phyloP scores from a whole-genome alignment of 2,113 vertebrate genomes.

The Grantiella picta region DNA sequence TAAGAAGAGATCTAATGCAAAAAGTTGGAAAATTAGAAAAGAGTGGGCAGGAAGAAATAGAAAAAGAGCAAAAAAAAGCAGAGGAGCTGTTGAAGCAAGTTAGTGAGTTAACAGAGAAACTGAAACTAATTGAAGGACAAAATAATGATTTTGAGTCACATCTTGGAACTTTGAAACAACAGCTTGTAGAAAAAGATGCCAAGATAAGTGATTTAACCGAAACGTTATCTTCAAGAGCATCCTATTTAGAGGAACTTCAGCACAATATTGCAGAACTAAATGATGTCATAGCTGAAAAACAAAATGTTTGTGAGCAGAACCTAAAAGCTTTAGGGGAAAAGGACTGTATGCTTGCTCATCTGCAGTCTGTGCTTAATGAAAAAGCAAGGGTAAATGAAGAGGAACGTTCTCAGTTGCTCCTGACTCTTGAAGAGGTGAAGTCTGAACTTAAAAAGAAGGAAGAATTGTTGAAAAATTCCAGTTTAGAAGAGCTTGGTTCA shows the following conservation, averaged over 20 bases:
- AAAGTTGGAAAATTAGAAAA: slow-evolving; percentile 77
- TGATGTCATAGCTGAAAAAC: slow-evolving; percentile 62
- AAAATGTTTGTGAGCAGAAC: slow-evolving; percentile 56
- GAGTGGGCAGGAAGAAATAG: slow-evolving; percentile 59
- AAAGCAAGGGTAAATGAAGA: slow-evolving; percentile 51
- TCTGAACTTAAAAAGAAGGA: slow-evolving; percentile 55
- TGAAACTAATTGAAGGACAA: slow-evolving; percentile 35
- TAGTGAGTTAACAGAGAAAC: slow-evolving; percentile 59
- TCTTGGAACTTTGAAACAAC: slow-evolving; percentile 60
- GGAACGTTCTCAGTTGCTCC: slow-evolving; percentile 58
- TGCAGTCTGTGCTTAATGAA: slow-evolving; percentile 59
- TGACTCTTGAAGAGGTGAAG: slow-evolving; percentile 66
- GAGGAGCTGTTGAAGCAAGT: slow-evolving; percentile 34
- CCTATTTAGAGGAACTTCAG: slow-evolving; percentile 44
- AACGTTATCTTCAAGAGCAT: slow-evolving; percentile 45
- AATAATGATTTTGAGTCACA: slow-evolving; percentile 56
- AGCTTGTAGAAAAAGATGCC: slow-evolving; percentile 68
- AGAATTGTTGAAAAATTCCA: slow-evolving; percentile 25
- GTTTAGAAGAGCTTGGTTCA: not conserved
- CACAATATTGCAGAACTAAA: slow-evolving; percentile 41
- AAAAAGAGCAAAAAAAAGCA: slow-evolving; percentile 49
- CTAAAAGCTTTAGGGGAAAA: slow-evolving; percentile 67
- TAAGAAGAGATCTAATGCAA: slow-evolving; percentile 82
- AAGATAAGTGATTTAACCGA: slow-evolving; percentile 52
- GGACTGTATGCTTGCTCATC: slow-evolving; percentile 53